Evolutionary conservation across 1,140 invertebrate species (phyloP).

Genomic region (Drosophila nikananu): DNA sequence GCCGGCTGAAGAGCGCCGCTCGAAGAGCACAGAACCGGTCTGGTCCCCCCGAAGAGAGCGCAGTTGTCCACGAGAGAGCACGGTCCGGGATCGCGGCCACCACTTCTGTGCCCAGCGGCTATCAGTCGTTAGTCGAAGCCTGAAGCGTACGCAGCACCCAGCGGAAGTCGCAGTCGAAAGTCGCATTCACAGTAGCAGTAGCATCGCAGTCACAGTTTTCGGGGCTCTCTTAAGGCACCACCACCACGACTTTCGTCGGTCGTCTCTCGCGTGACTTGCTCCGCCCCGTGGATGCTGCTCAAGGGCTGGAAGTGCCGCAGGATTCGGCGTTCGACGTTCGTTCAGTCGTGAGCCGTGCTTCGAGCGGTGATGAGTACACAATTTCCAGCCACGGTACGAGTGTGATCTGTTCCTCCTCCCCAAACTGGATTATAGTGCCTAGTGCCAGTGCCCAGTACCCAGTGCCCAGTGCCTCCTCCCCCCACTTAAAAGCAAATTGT

Average conservation of each 20-base stretch:
- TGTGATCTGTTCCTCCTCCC: slow-evolving; percentile 29
- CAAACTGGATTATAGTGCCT: slow-evolving; percentile 61
- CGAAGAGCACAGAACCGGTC: slow-evolving; percentile 72
- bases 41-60: slow-evolving; percentile 48
- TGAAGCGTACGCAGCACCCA: slow-evolving; percentile 70
- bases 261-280: slow-evolving; percentile 68
- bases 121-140: slow-evolving; percentile 75
- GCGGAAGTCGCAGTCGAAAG: slow-evolving; percentile 36
- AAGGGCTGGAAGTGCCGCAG: slow-evolving; percentile 74
- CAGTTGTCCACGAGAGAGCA: slow-evolving; percentile 10
- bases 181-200: slow-evolving; percentile 7
- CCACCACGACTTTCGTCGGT: not conserved
- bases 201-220: slow-evolving; percentile 25
- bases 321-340: slow-evolving; percentile 53
- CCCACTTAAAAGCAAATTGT: slow-evolving; percentile 52
- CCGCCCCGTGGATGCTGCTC: slow-evolving; percentile 74
- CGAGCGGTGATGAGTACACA: slow-evolving; percentile 65
- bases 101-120: slow-evolving; percentile 67
- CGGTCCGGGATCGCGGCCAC: slow-evolving; percentile 25
- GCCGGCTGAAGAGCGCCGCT: slow-evolving; percentile 60
- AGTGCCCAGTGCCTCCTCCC: slow-evolving; percentile 20
- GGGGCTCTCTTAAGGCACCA: slow-evolving; percentile 41
- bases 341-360: slow-evolving; percentile 72
- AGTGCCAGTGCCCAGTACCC: slow-evolving; percentile 45
- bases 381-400: slow-evolving; percentile 44